phyloP scores from a whole-genome alignment of 2,113 vertebrate species.

The Psilopsiagon aymara region DNA sequence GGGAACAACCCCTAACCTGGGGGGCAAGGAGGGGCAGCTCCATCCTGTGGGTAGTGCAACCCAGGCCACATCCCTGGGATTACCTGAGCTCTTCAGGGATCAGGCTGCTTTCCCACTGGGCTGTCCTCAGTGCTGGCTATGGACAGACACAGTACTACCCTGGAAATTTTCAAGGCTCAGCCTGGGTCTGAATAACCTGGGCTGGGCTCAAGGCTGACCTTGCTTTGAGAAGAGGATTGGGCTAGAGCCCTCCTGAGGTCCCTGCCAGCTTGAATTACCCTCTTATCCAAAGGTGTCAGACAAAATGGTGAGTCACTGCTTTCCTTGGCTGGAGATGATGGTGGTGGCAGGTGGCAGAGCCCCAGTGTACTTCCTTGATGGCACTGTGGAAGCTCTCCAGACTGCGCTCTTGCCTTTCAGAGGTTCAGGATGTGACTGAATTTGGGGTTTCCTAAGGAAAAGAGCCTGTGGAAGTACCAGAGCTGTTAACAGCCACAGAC shows the following conservation, averaged over 20 bases:
- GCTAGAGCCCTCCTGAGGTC: neutral
- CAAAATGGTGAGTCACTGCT: neutral
- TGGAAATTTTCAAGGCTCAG: neutral
- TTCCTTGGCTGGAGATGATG: neutral
- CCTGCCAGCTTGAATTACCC: neutral
- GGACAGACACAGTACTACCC: neutral
- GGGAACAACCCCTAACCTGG: neutral
- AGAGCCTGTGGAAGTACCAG: neutral
- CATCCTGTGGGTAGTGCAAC: neutral
- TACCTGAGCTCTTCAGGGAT: neutral
- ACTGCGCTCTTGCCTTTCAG: neutral
- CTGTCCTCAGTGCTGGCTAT: neutral
- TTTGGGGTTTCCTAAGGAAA: neutral
- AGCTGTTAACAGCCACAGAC: neutral
- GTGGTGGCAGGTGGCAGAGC: neutral
- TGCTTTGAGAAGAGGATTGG: neutral
- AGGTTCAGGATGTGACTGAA: neutral
- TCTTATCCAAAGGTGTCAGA: neutral
- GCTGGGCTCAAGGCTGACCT: neutral
- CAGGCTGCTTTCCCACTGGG: neutral
- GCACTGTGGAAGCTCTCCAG: neutral
- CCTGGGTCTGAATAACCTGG: neutral
- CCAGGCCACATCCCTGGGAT: neutral
- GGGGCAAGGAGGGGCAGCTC: neutral
- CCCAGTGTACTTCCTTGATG: neutral